Percentiles rank a stretch among this genome's conserved stretches.
Conservation (phyloP, 2,113 vertebrate genomes). For the Cranoglanis bouderius region DNA sequence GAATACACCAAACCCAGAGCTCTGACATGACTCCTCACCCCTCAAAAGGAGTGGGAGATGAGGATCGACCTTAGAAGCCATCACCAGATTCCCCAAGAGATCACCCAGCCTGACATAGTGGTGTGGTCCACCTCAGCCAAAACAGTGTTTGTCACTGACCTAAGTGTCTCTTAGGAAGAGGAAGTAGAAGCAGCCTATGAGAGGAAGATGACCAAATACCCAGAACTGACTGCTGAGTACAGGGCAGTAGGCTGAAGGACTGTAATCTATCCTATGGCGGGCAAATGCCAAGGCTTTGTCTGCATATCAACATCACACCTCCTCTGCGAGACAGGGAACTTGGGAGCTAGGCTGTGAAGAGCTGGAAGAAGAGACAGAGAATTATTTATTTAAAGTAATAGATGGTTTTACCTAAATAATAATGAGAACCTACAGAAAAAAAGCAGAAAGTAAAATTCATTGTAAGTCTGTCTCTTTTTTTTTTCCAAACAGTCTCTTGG, state of each 20-base stretch:
- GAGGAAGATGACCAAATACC: too few species aligned
- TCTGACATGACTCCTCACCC: not conserved
- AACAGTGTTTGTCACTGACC: too few species aligned
- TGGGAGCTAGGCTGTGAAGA: not conserved
- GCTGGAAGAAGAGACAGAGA: not conserved
- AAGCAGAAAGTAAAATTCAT: not conserved
- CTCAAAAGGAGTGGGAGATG: too few species aligned
- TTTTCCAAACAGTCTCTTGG: not conserved
- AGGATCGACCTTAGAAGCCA: too few species aligned
- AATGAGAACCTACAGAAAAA: not conserved
- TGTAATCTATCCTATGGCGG: not conserved
- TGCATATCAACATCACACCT: not conserved
- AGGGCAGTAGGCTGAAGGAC: too few species aligned
- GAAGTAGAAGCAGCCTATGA: too few species aligned
- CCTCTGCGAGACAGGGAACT: not conserved
- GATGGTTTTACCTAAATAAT: not conserved
- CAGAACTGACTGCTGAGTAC: too few species aligned
- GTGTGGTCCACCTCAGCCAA: too few species aligned
- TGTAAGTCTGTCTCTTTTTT: too few species aligned
- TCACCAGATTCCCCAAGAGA: too few species aligned
- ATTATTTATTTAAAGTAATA: not conserved
- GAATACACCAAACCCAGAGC: not conserved
- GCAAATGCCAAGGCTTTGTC: conserved; percentile 27
- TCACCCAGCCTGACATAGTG: too few species aligned
- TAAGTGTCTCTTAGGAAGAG: too few species aligned